A percentile compares a stretch with the other conserved stretches of the same genome.
These are phyloP conservation scores for Fragum whitleyi DNA, from an alignment of 2,888 invertebrate genomes.

Conservation along the genomic window DNA sequence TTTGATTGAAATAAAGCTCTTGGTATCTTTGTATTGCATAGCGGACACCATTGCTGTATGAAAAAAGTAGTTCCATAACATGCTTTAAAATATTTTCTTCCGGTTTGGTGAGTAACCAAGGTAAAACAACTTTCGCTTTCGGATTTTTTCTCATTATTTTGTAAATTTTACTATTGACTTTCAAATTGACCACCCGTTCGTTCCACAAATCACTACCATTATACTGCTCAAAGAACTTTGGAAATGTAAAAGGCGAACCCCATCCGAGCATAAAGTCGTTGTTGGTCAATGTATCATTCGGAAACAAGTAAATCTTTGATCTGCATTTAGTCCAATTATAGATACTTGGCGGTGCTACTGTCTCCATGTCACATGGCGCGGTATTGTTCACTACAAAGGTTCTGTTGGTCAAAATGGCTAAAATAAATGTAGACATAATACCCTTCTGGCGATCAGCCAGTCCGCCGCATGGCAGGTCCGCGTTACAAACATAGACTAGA, in stretches of 20 bases:
- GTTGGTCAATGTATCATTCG: neutral
- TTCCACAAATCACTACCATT: conserved; percentile 9
- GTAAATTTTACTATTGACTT: neutral
- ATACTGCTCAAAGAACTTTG: neutral
- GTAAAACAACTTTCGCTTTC: neutral
- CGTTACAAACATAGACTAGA: conserved; percentile 23
- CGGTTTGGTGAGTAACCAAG: conserved; percentile 19
- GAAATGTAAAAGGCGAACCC: neutral
- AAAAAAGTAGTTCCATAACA: conserved; percentile 30
- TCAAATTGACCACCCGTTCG: neutral
- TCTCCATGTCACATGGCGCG: conserved; percentile 32
- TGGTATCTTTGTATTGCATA: conserved; percentile 1
- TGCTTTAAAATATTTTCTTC: conserved; percentile 12
- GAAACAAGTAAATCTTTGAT: neutral
- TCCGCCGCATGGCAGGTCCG: conserved; percentile 34
- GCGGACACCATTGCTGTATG: neutral
- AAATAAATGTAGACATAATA: conserved; percentile 34
- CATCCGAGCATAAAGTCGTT: neutral
- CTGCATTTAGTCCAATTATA: conserved; percentile 46
- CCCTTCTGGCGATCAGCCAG: conserved; percentile 49
- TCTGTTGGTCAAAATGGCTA: conserved; percentile 38
- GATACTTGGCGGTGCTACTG: conserved; percentile 16
- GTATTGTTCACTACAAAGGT: conserved; percentile 28
- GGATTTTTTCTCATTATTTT: neutral
- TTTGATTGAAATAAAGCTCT: neutral